Evolutionary conservation across 2,888 invertebrate species (phyloP).

Genomic region (Prosapia bicincta): DNA sequence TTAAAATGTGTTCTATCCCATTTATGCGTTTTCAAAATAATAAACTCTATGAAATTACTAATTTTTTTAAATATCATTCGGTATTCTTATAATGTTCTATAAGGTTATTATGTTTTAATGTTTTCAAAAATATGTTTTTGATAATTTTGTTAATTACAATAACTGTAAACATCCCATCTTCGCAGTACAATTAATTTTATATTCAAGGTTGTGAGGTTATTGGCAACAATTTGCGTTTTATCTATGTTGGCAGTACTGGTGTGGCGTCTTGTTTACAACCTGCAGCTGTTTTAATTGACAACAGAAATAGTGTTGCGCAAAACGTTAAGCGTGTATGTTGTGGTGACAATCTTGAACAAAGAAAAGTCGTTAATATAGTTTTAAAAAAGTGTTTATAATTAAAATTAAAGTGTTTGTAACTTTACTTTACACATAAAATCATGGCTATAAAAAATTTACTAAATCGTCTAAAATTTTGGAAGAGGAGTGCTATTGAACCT

Average conservation of each 20-base stretch:
- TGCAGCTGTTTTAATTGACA: conserved; percentile 10
- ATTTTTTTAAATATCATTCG: no score
- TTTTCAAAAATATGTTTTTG: no score
- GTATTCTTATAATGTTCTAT: no score
- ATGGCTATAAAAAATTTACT: conserved; percentile 10
- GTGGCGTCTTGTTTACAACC: neutral
- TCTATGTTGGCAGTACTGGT: neutral
- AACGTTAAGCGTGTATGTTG: neutral
- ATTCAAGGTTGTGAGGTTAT: neutral
- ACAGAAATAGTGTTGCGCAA: conserved; percentile 18
- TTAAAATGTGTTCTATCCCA: no score
- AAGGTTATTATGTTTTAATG: no score
- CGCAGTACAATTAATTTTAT: neutral
- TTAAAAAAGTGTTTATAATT: neutral
- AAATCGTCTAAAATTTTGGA: conserved; percentile 23
- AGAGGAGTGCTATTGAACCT: neutral
- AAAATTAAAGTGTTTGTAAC: neutral
- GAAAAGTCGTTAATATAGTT: no score
- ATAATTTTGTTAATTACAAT: no score
- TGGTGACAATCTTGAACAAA: neutral
- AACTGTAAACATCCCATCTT: neutral
- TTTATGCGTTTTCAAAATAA: no score
- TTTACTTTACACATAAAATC: neutral
- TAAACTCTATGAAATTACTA: no score
- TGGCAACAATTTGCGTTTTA: neutral